Conservation (phyloP, 2,797 vertebrate species). For the Brachymystax lenok region DNA sequence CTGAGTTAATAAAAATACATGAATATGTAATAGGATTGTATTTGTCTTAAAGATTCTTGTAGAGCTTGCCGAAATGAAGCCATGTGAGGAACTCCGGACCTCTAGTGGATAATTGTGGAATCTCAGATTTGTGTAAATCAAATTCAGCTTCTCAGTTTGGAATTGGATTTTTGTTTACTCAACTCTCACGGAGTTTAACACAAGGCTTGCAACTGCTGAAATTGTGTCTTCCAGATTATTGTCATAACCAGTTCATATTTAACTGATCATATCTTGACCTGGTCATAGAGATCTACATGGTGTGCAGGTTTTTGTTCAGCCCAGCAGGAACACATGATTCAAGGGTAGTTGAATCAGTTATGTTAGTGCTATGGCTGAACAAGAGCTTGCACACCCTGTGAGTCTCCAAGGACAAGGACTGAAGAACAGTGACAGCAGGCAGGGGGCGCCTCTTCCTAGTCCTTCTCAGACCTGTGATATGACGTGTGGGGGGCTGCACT, state of each 20-base stretch:
- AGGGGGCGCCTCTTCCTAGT: constrained; percentile 21
- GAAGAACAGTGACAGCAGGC: background rate
- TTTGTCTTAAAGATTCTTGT: background rate
- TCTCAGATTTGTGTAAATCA: background rate
- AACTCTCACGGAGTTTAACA: background rate
- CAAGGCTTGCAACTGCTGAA: background rate
- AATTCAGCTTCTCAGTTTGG: background rate
- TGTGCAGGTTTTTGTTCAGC: too few relatives aligned
- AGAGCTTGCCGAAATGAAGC: too few relatives aligned
- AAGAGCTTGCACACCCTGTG: background rate
- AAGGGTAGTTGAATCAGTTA: background rate
- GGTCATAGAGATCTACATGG: too few relatives aligned
- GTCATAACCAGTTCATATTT: background rate
- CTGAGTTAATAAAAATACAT: background rate
- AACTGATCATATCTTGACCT: background rate
- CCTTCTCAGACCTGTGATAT: constrained; percentile 37
- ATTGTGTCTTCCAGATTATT: background rate
- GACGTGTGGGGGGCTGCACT: constrained; percentile 70
- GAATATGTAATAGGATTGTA: background rate
- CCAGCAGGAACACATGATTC: too few relatives aligned
- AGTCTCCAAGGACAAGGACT: background rate
- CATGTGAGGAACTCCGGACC: background rate
- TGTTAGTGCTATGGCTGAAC: background rate
- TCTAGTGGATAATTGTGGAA: background rate
- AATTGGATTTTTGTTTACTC: background rate